Evolutionary conservation across 2,888 invertebrate species (phyloP), one percentile per base, ranked within the genome.

Genomic region (Epicampocera succincta): DNA sequence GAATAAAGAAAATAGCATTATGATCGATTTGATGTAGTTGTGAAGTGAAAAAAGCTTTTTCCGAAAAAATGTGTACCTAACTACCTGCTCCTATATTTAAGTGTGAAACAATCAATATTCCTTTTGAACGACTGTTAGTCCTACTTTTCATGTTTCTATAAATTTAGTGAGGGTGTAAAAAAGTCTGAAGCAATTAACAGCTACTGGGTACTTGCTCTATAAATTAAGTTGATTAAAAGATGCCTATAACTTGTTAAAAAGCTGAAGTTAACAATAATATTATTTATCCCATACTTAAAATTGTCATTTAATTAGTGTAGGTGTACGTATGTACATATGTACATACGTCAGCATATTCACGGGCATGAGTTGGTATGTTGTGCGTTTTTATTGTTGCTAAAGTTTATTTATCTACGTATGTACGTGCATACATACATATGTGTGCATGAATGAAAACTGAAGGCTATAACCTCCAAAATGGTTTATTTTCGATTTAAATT

Each of bases 31-130:
- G 38, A 58, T 75, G 61, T 63, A 40, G 58, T 54, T 44, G 44
- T 61, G 52, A 72, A 66, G 50, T 71, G 54, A 69, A 74, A 71
- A 58, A 19, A 52, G 40, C 54, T 66, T 52, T 73, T 65, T 60
- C 25, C 15, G 13, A 54, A 61, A 80, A 80, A 76, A 76, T 80
- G 66, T 80, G 80, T 80, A 80, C 80, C 80, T 68, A 76, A 80
- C 75, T 75, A 75, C 80, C 80, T 80, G 76, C 72, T 80, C 76
- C 61, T 66, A 44, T 60, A 63, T 21, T 72, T 66, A 65, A 73
- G 38, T 66, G 61, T 80, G 71, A 80, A 80, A 80, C 72, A 80
- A 80, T 80, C 80, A 76, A 80, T 80, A 80, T 72, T 75, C 50
- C 68, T 73, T 72, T 61, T 17, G 33, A 71, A 66, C 44, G 71